phyloP scores from a whole-genome alignment of 2,888 invertebrate species.

The Cabera pusaria region DNA sequence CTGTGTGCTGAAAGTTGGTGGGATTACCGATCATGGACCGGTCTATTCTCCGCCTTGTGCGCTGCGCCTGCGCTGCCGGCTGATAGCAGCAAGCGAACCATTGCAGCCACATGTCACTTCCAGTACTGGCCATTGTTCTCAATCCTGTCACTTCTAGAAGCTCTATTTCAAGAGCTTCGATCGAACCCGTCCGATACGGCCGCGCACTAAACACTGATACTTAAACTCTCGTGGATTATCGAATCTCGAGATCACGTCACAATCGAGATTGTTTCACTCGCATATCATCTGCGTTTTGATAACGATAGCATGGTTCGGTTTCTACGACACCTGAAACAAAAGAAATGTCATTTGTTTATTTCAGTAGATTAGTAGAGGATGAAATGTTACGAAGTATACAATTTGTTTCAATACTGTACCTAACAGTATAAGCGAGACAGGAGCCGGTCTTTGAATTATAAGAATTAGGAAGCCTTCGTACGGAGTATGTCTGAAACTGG shows the following conservation, averaged over 20 bases:
- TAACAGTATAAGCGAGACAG: no score
- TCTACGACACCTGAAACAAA: constrained; percentile 67
- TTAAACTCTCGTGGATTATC: constrained; percentile 26
- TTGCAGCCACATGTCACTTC: constrained; percentile 94
- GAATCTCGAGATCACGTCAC: constrained; percentile 35
- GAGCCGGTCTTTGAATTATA: no score
- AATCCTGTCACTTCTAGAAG: constrained; percentile 34
- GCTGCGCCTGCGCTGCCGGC: constrained; percentile 88
- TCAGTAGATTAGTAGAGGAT: no score
- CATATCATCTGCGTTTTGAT: constrained; percentile 58
- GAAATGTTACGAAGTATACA: no score
- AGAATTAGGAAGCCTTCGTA: no score
- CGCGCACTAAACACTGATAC: constrained; percentile 40
- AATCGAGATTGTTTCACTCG: constrained; percentile 42
- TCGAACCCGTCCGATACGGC: constrained; percentile 40
- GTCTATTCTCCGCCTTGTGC: constrained; percentile 90
- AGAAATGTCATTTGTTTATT: constrained; percentile 36
- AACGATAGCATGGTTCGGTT: constrained; percentile 70
- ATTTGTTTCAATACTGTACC: no score
- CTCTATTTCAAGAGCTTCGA: constrained; percentile 36
- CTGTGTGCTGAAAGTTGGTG: constrained; percentile 97
- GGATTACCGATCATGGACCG: constrained; percentile 98
- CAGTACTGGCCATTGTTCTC: constrained; percentile 86
- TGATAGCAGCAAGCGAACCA: constrained; percentile 97
- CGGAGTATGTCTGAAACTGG: no score